These are phyloP conservation scores for Morinoia aosen DNA, from an alignment of 2,888 invertebrate genomes.

Conservation along the genomic window DNA sequence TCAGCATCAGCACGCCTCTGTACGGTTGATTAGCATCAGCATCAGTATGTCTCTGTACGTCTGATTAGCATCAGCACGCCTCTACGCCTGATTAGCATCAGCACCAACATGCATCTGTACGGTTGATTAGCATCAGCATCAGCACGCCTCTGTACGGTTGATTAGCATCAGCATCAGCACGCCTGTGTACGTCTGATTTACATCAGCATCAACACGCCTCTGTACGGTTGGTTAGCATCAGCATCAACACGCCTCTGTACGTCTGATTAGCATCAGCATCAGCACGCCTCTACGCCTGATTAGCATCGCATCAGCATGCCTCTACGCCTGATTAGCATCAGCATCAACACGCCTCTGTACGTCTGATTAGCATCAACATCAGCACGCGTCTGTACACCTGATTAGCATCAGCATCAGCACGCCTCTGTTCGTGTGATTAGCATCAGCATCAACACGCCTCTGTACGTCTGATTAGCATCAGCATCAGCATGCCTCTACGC, in stretches of 20 bases:
- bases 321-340: background rate
- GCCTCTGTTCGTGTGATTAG: background rate
- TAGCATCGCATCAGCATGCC: background rate
- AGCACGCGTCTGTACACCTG: background rate
- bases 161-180: background rate
- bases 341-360: background rate
- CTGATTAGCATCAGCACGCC: background rate
- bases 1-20: background rate
- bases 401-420: background rate
- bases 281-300: background rate
- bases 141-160: background rate
- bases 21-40: background rate
- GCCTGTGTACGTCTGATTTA: background rate
- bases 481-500: background rate
- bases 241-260: background rate
- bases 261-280: background rate
- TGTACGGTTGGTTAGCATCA: background rate
- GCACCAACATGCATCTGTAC: background rate
- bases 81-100: background rate
- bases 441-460: background rate
- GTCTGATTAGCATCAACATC: background rate
- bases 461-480: background rate
- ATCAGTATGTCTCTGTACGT: background rate
- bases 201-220: background rate
- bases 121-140: background rate